Evolutionary conservation across 2,888 invertebrate species (phyloP), one percentile per base, ranked within the genome.

Genomic region (Elmis aenea): DNA sequence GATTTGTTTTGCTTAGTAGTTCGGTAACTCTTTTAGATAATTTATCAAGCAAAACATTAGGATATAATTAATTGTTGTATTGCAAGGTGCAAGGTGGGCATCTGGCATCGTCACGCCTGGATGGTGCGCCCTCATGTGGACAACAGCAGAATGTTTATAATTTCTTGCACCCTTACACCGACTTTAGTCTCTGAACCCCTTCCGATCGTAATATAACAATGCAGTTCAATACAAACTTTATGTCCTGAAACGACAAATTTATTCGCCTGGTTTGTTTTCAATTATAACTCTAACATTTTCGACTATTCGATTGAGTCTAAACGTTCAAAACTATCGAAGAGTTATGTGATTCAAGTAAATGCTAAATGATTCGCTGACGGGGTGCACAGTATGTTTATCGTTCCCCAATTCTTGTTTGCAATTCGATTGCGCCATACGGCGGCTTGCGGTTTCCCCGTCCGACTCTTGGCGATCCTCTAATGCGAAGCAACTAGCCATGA

Each of bases 71-170:
- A n/a, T n/a, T n/a, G n/a, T n/a, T n/a, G n/a, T n/a, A n/a, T n/a
- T n/a, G n/a, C n/a, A n/a, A n/a, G n/a, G n/a, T 38, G 34, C 34
- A 46, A 48, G 48, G 50, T 46, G 43, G 45, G 36, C 51, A 51
- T 50, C 51, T 51, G 51, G 48, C 46, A 33, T 45, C 39, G 51
- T 50, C 46, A 50, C 51, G 51, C 50, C 47, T 46, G 42, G 36
- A 32, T 40, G 42, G 34, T 26, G 36, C 33, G 38, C 44, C 42
- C 50, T 50, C 37, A 40, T 44, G 32, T 37, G 40, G 37, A 47
- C 44, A 45, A 40, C 41, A 32, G 22, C 26, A n/a, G 41, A 34
- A 30, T 45, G 41, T 50, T 48, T 50, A 47, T 45, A 43, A 45
- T 45, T 45, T 48, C 47, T 50, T 50, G 43, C 38, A 48, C 47